Conservation (phyloP, 2,888 invertebrate species). For the Leucoma salicis region DNA sequence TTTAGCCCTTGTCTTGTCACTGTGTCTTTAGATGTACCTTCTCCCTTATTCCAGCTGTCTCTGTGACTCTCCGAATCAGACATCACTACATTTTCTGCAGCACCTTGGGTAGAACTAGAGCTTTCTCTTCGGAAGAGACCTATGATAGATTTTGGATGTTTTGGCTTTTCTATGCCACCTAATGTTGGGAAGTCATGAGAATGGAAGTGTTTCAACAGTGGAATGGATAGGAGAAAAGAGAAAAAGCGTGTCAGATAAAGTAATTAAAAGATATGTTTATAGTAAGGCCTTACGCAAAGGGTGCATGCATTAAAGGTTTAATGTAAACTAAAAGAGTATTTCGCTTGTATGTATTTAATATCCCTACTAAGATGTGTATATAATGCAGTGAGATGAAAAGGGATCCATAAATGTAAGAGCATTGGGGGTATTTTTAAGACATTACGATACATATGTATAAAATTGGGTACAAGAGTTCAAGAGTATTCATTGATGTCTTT, state of each 20-base stretch:
- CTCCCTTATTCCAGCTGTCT: conserved; percentile 63
- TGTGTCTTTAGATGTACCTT: conserved; percentile 69
- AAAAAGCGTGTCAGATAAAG: conserved; percentile 54
- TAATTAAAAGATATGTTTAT: conserved; percentile 24
- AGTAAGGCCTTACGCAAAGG: background rate
- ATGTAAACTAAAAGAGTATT: too few species aligned
- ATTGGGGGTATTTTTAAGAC: too few species aligned
- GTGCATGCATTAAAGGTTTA: background rate
- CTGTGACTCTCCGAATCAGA: conserved; percentile 82
- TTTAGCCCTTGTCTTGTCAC: conserved; percentile 63
- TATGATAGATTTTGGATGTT: conserved; percentile 92
- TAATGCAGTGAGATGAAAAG: too few species aligned
- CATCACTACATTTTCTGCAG: conserved; percentile 70
- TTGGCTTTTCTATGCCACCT: conserved; percentile 94
- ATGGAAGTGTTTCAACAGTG: conserved; percentile 39
- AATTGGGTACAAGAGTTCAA: too few species aligned
- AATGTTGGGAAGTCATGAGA: conserved; percentile 41
- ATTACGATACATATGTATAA: too few species aligned
- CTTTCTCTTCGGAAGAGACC: conserved; percentile 94
- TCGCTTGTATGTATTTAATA: too few species aligned
- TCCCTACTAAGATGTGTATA: conserved; percentile 25
- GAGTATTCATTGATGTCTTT: too few species aligned
- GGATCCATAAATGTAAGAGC: too few species aligned
- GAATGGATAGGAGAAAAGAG: conserved; percentile 49
- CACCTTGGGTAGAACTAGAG: conserved; percentile 86